phyloP scores from a whole-genome alignment of 2,113 vertebrate species.

The Chlorodrepanis virens region DNA sequence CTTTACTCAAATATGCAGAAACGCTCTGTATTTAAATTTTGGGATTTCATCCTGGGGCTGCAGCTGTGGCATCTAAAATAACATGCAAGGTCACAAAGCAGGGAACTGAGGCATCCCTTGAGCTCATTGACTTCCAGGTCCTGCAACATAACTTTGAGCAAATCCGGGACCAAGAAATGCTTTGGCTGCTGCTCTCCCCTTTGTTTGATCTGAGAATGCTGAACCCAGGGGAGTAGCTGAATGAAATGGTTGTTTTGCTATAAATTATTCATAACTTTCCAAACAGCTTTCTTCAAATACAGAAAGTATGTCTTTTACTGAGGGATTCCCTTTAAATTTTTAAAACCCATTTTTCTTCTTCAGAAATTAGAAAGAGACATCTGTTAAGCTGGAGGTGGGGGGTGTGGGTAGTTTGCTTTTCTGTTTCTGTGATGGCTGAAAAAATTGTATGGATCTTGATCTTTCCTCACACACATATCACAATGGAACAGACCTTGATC shows the following conservation, averaged over 20 bases:
- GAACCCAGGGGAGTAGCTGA: neutral
- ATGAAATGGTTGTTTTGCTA: neutral
- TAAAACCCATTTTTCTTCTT: neutral
- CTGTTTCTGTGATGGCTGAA: conserved; percentile 11
- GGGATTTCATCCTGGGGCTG: neutral
- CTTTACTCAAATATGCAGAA: neutral
- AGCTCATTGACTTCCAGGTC: neutral
- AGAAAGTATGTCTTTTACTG: neutral
- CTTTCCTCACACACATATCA: neutral
- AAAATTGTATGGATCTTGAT: conserved; percentile 16
- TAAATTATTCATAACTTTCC: conserved; percentile 39
- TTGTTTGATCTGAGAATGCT: neutral
- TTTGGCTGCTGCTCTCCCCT: neutral
- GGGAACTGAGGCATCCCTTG: neutral
- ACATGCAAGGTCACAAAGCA: neutral
- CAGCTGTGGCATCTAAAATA: neutral
- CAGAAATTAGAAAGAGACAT: neutral
- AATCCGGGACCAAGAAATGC: neutral
- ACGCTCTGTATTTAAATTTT: neutral
- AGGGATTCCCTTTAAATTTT: conserved; percentile 18
- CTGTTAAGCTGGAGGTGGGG: neutral
- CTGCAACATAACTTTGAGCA: neutral
- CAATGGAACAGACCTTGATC: conserved; percentile 35
- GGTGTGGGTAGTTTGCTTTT: neutral
- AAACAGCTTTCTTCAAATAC: conserved; percentile 14